Base-by-base conservation (phyloP, 2,888 invertebrate species). In the Cyclophora albipunctata region DNA sequence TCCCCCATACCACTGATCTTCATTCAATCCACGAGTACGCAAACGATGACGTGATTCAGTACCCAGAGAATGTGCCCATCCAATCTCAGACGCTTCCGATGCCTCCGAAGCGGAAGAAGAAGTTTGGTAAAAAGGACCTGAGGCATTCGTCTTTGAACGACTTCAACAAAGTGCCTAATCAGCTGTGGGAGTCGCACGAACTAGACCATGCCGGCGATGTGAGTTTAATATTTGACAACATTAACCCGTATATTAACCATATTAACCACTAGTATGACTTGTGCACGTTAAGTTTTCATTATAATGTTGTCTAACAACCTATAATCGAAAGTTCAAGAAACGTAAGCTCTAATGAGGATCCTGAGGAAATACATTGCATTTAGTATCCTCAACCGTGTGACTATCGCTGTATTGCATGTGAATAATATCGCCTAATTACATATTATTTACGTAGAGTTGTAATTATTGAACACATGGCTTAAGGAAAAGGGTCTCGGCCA, bases 31-130 rank as follows among this genome's bases (percentile, higher is more conserved):
- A 87, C 53, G 85, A 86, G 60, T 87, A 87, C 63, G 83, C 84
- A 34, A 84, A 84, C 53, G 90, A 91, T 67, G 83, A 89, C 54
- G 82, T 88, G 2, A 88, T 89, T 48, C 89, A 90, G 59, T 90
- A 91, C 60, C 89, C 90, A 0, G 88, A 90, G 37, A 86, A 85
- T 55, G 60, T 81, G n/a, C 78, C 78, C 0, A 72, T 85, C 41
- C 78, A 83, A 55, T 84, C 86, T 4, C 82, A 87, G 58, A 88
- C 88, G 4, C 67, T 88, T 42, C 88, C 88, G 2, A 84, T 85
- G 85, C 87, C 88, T 34, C 88, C 88, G 5, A 83, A 77, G 58
- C 72, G 88, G 42, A 88, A 77, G 52, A 85, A 82, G 58, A 87
- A 75, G 53, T 67, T 69, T 52, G 59, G 56, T 7, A 78, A 75